Evolutionary conservation across 2,113 vertebrate species (phyloP).

Genomic region (Stigmatopora argus): DNA sequence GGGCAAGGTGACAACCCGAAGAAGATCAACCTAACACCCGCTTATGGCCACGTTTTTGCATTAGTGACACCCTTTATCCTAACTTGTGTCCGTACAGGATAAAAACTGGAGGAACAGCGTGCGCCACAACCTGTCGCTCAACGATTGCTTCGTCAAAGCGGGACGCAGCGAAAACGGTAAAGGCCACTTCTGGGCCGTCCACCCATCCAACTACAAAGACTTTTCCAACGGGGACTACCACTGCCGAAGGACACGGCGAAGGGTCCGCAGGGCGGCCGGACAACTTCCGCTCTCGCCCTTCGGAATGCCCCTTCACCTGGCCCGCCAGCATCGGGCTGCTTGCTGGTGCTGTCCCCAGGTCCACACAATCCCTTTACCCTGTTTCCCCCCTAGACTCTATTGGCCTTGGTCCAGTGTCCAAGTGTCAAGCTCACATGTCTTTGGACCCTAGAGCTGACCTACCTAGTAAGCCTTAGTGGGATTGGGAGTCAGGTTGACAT

Average conservation of each 20-base stretch:
- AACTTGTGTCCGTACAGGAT: constrained; percentile 60
- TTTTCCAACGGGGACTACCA: constrained; percentile 80
- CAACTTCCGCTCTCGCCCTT: constrained; percentile 50
- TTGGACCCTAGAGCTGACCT: constrained; percentile 23
- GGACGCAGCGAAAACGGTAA: constrained; percentile 80
- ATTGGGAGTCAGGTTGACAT: constrained; percentile 4
- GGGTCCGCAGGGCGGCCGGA: constrained; percentile 62
- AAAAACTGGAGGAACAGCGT: constrained; percentile 83
- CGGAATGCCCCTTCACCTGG: constrained; percentile 37
- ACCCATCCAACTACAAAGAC: constrained; percentile 73
- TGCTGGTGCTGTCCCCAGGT: constrained; percentile 67
- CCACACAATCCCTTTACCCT: constrained; percentile 35
- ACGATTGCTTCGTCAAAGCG: constrained; percentile 79
- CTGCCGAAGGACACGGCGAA: constrained; percentile 68
- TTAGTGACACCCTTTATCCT: constrained; percentile 16
- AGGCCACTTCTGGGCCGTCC: constrained; percentile 81
- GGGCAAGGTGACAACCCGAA: constrained; percentile 36
- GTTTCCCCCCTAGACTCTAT: constrained; percentile 54
- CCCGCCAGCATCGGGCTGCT: constrained; percentile 27
- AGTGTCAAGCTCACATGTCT: constrained; percentile 29
- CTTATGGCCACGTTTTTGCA: constrained; percentile 20
- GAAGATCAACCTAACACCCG: constrained; percentile 39
- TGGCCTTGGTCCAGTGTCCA: constrained; percentile 62
- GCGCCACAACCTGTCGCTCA: constrained; percentile 78
- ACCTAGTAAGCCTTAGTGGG: constrained; percentile 3